Percentiles rank a stretch among this genome's conserved stretches.
Conservation (phyloP, 2,888 invertebrate genomes). For the Stenotaenia linearis region DNA sequence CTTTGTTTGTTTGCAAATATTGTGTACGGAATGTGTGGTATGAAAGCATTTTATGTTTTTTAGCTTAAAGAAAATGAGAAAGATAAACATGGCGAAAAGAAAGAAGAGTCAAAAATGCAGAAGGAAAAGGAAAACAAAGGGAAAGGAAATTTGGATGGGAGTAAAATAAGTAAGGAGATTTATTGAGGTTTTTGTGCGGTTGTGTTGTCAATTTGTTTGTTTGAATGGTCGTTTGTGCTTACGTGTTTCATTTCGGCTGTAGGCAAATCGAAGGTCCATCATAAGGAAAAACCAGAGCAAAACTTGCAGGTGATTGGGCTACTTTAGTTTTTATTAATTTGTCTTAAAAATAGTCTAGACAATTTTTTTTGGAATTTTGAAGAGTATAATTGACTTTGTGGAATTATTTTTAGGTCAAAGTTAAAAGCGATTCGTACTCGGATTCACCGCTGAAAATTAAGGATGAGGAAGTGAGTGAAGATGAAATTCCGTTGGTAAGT, state of each 20-base stretch:
- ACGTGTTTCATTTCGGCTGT: background rate
- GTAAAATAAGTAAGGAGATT: slow-evolving; percentile 6
- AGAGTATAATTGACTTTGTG: too few species aligned
- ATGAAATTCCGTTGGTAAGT: slow-evolving; percentile 38
- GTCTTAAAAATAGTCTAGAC: too few species aligned
- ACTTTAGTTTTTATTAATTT: too few species aligned
- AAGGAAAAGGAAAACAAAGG: slow-evolving; percentile 5
- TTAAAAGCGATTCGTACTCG: slow-evolving; percentile 49
- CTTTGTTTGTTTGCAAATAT: background rate
- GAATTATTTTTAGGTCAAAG: background rate
- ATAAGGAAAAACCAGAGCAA: background rate
- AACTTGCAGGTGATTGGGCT: background rate
- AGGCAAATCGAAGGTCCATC: background rate
- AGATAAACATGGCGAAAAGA: background rate
- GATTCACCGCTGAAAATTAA: background rate
- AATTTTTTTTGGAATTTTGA: too few species aligned
- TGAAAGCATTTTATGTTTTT: background rate
- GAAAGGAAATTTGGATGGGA: slow-evolving; percentile 1
- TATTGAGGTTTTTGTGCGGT: background rate
- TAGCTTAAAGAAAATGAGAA: background rate
- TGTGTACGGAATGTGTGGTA: background rate
- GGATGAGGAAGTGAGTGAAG: slow-evolving; percentile 33
- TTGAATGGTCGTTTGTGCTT: background rate
- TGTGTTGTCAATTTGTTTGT: background rate
- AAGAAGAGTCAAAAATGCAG: background rate